Percentiles rank a stretch among this genome's conserved stretches.
Conservation (phyloP, 2,797 vertebrate species). For the Bucorvus abyssinicus region DNA sequence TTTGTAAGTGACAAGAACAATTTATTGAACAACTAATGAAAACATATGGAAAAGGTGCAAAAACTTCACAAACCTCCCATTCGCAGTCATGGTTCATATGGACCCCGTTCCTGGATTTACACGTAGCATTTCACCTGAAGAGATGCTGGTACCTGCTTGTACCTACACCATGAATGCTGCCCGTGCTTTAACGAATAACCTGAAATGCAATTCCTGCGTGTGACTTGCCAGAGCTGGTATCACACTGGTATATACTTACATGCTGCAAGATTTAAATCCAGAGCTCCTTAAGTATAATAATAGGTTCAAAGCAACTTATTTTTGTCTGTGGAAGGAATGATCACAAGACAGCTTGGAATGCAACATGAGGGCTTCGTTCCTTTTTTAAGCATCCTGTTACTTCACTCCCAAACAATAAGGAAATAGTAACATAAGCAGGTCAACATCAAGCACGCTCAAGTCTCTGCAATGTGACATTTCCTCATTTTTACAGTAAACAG, state of each 20-base stretch:
- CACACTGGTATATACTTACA: not conserved
- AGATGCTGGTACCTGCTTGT: not conserved
- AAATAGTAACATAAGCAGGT: not conserved
- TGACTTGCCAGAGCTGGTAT: not conserved
- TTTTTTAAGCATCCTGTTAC: constrained; percentile 48
- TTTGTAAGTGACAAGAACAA: not conserved
- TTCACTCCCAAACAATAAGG: constrained; percentile 26
- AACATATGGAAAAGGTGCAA: not conserved
- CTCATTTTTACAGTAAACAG: not conserved
- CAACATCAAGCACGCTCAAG: not conserved
- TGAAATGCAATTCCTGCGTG: not conserved
- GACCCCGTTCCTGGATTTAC: not conserved
- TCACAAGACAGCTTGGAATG: constrained; percentile 53
- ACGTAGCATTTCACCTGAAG: not conserved
- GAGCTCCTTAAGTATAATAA: constrained; percentile 13
- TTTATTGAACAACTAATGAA: not conserved
- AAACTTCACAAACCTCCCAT: not conserved
- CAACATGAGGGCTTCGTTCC: constrained; percentile 25
- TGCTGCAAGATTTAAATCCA: not conserved
- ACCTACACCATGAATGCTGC: not conserved
- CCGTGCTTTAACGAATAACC: not conserved
- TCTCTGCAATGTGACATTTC: not conserved
- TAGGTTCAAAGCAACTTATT: constrained; percentile 59
- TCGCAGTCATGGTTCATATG: not conserved
- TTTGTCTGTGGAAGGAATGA: constrained; percentile 47